These are phyloP conservation scores for Pipistrellus nathusii DNA, from an alignment of 2,797 vertebrate genomes.

Conservation along the genomic window DNA sequence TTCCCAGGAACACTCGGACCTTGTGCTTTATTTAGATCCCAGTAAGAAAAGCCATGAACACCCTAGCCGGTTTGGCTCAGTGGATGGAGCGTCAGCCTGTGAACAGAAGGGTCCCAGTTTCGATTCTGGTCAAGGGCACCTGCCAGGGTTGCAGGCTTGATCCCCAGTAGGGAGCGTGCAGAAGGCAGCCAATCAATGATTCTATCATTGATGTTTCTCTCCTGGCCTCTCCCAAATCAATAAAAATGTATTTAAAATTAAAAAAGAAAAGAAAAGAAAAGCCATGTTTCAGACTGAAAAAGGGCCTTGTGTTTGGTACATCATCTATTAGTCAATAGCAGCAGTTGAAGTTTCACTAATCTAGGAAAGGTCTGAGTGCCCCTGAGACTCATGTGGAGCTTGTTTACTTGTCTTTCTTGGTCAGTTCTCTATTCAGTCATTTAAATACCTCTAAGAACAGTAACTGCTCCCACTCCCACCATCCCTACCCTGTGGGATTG, in stretches of 20 bases:
- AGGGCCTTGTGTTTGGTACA: neutral
- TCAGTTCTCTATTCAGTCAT: constrained; percentile 1
- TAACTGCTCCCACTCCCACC: constrained; percentile 20
- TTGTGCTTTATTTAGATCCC: constrained; percentile 13
- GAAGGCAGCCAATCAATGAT: no score
- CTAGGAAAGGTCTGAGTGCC: constrained; percentile 19
- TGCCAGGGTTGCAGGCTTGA: no score
- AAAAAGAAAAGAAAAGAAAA: neutral
- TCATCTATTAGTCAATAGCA: neutral
- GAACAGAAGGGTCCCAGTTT: no score
- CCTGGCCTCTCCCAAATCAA: no score
- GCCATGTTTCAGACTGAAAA: neutral
- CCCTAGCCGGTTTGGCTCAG: no score
- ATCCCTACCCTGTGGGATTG: neutral
- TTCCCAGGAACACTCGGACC: neutral
- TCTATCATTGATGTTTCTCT: no score
- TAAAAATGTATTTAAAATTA: no score
- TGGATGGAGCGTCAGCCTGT: no score
- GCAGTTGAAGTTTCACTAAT: neutral
- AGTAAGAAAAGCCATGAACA: constrained; percentile 37
- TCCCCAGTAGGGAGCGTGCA: no score
- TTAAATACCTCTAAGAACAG: constrained; percentile 14
- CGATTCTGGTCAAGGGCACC: no score
- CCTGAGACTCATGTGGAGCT: neutral
- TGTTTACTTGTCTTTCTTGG: constrained; percentile 33